phyloP scores from a whole-genome alignment of 2,888 invertebrate species.

The Lithophane ornitopus region DNA sequence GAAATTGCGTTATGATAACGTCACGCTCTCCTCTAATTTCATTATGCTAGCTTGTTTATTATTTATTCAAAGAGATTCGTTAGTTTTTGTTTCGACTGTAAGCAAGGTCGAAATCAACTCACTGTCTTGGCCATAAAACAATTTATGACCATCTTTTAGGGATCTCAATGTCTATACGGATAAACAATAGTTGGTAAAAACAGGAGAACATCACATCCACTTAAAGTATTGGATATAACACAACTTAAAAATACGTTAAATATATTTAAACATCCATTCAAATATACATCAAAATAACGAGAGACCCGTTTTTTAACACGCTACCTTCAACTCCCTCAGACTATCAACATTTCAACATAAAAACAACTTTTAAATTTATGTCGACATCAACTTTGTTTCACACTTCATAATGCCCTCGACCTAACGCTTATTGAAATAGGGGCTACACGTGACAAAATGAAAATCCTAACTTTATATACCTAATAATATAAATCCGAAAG shows the following conservation, averaged over 20 bases:
- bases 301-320: slow-evolving; percentile 33
- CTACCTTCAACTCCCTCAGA: slow-evolving; percentile 26
- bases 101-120: neutral
- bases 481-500: too few species aligned
- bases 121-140: neutral
- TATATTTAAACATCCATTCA: neutral
- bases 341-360: slow-evolving; percentile 31
- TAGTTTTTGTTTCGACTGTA: neutral
- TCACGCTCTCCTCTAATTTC: neutral
- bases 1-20: neutral
- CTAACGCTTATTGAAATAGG: slow-evolving; percentile 32
- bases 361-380: slow-evolving; percentile 48
- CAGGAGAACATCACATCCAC: neutral
- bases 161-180: neutral
- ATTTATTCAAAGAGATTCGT: neutral
- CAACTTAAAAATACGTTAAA: neutral
- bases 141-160: slow-evolving; percentile 14
- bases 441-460: slow-evolving; percentile 36
- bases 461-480: neutral
- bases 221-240: neutral
- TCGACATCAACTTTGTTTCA: slow-evolving; percentile 50
- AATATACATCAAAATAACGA: slow-evolving; percentile 29
- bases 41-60: neutral
- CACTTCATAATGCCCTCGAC: slow-evolving; percentile 43
- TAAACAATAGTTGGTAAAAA: neutral